phyloP scores from a whole-genome alignment of 2,797 vertebrate genomes.

The Pagetopsis macropterus region DNA sequence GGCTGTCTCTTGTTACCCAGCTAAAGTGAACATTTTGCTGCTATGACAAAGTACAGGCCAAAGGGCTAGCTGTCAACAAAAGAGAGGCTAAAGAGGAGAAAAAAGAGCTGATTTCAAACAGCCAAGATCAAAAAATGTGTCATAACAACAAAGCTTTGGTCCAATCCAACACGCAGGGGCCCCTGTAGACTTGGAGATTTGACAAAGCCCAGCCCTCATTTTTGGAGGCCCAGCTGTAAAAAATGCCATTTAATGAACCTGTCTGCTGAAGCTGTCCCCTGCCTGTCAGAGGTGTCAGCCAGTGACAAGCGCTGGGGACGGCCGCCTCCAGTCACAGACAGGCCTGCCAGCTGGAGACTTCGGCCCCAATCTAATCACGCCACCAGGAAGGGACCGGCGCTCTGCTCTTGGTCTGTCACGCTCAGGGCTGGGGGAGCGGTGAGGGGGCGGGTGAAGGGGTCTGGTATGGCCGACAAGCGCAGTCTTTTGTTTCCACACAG shows the following conservation, averaged over 20 bases:
- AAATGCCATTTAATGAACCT: slow-evolving; percentile 99
- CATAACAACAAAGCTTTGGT: slow-evolving; percentile 92
- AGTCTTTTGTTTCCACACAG: slow-evolving; percentile 88
- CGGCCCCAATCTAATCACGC: slow-evolving; percentile 99
- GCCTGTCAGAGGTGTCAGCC: slow-evolving; percentile 99
- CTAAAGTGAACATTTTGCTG: slow-evolving; percentile 81
- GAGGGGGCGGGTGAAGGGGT: slow-evolving; percentile 70
- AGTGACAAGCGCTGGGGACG: slow-evolving; percentile 98
- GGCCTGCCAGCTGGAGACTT: slow-evolving; percentile 99
- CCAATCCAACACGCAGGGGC: slow-evolving; percentile 89
- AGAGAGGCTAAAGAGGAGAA: slow-evolving; percentile 84
- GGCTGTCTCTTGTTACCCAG: slow-evolving; percentile 37
- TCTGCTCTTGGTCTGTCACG: slow-evolving; percentile 84
- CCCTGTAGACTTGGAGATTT: slow-evolving; percentile 85
- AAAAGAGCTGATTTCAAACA: slow-evolving; percentile 89
- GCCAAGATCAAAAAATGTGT: slow-evolving; percentile 92
- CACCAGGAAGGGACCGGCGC: slow-evolving; percentile 94
- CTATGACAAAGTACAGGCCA: slow-evolving; percentile 88
- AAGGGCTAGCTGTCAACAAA: slow-evolving; percentile 86
- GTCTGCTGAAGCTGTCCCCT: slow-evolving; percentile 98
- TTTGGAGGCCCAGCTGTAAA: slow-evolving; percentile 97
- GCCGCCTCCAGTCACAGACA: slow-evolving; percentile 98
- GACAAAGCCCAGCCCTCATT: slow-evolving; percentile 89
- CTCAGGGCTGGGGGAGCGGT: slow-evolving; percentile 76
- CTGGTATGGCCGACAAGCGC: slow-evolving; percentile 78